Evolutionary conservation across 2,797 vertebrate genomes (phyloP).

Genomic region (Melanotaenia boesemani): DNA sequence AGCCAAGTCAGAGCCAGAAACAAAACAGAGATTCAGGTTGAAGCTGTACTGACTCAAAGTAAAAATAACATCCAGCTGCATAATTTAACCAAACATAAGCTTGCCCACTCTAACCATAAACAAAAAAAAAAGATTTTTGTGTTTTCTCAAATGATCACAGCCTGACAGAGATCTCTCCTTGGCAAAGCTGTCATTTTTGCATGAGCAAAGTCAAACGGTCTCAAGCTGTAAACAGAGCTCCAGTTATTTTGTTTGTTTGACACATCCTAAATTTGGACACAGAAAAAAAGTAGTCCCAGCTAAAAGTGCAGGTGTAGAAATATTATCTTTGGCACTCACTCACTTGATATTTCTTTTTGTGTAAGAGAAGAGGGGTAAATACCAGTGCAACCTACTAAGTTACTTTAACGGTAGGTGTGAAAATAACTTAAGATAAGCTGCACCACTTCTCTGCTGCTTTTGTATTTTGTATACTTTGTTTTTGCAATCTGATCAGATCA

Average conservation of each 20-base stretch:
- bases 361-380: background rate
- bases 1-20: background rate
- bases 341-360: background rate
- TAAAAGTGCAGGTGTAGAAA: background rate
- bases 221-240: background rate
- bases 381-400: constrained; percentile 2
- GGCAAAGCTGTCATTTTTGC: background rate
- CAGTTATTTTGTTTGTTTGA: background rate
- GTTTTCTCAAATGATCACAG: background rate
- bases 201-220: background rate
- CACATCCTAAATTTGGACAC: background rate
- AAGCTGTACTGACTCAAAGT: background rate
- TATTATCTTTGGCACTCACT: background rate
- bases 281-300: background rate
- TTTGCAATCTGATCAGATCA: background rate
- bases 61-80: too few species aligned
- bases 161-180: background rate
- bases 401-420: background rate
- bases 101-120: too few species aligned
- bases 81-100: too few species aligned
- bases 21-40: background rate
- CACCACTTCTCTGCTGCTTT: background rate
- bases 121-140: too few species aligned
- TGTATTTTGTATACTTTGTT: background rate
- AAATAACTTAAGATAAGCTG: constrained; percentile 9